Percentiles rank a stretch among this genome's conserved stretches.
These are phyloP conservation scores for Alviniconcha marisindica DNA, from an alignment of 1,140 invertebrate species.

Conservation along the genomic window DNA sequence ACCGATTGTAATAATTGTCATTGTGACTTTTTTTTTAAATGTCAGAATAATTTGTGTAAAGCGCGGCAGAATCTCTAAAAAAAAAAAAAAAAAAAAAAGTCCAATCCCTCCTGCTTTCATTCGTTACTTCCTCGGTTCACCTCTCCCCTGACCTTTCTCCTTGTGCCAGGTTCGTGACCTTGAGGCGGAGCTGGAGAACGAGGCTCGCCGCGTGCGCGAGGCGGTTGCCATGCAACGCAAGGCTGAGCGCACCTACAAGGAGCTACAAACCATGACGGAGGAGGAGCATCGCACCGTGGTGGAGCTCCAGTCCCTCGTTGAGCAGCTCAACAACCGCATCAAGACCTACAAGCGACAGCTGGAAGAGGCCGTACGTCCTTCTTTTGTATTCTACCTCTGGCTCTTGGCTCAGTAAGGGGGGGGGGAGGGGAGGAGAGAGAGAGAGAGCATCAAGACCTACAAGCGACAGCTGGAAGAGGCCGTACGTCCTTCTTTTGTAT, in stretches of 20 bases:
- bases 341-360: slow-evolving; percentile 75
- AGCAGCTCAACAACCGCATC: slow-evolving; percentile 70
- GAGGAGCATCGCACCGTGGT: slow-evolving; percentile 70
- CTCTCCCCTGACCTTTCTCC: too few relatives aligned
- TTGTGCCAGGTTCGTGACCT: slow-evolving; percentile 71
- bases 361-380: slow-evolving; percentile 74
- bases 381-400: not conserved
- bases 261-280: slow-evolving; percentile 64
- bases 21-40: too few relatives aligned
- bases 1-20: too few relatives aligned
- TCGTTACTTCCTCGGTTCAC: too few relatives aligned
- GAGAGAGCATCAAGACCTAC: slow-evolving; percentile 74
- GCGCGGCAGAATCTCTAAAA: too few relatives aligned
- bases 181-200: slow-evolving; percentile 74
- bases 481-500: slow-evolving; percentile 61
- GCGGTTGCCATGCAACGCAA: slow-evolving; percentile 68
- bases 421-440: too few relatives aligned
- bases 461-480: slow-evolving; percentile 76
- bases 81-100: too few relatives aligned
- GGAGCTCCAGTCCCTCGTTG: slow-evolving; percentile 71
- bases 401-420: not conserved
- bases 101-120: too few relatives aligned
- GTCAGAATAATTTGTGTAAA: too few relatives aligned
- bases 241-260: slow-evolving; percentile 72
- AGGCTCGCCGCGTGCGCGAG: slow-evolving; percentile 73